Percentiles rank a stretch among this genome's conserved stretches.
Evolutionary conservation across 2,888 invertebrate genomes (phyloP).

Genomic region (Thyatira batis): DNA sequence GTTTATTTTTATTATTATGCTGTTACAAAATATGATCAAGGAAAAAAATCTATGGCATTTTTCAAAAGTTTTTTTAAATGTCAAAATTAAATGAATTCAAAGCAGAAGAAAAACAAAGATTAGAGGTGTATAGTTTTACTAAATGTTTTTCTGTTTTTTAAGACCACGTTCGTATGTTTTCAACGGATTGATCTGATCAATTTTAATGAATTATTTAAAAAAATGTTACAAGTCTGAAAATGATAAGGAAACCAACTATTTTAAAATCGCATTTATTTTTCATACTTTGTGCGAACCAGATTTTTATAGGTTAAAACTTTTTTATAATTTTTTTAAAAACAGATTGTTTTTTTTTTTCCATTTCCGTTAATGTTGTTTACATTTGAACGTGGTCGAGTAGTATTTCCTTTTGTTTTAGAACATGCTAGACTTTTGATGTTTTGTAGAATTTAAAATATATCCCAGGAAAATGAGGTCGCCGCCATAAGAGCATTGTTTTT

Average conservation of each 20-base stretch:
- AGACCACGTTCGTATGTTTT: constrained; percentile 45
- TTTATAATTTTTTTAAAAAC: too few relatives aligned
- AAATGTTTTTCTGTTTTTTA: constrained; percentile 48
- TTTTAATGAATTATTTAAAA: neutral
- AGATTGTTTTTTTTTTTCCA: too few relatives aligned
- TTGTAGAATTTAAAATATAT: constrained; percentile 57
- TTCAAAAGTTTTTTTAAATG: constrained; percentile 2
- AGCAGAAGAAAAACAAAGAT: constrained; percentile 53
- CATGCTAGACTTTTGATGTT: constrained; percentile 74
- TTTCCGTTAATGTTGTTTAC: constrained; percentile 14
- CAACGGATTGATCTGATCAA: constrained; percentile 17
- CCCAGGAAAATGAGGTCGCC: constrained; percentile 43
- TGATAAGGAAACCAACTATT: neutral
- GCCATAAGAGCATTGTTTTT: constrained; percentile 60
- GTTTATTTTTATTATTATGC: too few relatives aligned
- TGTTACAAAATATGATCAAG: neutral
- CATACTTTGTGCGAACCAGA: too few relatives aligned
- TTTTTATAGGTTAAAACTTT: too few relatives aligned
- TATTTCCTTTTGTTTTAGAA: constrained; percentile 56
- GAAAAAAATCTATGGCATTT: neutral
- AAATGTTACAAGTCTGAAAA: neutral
- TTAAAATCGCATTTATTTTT: too few relatives aligned
- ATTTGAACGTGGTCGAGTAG: constrained; percentile 29
- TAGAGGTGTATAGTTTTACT: constrained; percentile 51
- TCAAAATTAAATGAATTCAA: constrained; percentile 42